These are phyloP conservation scores for Pollicipes pollicipes DNA, from an alignment of 1,140 invertebrate species.

Conservation along the genomic window DNA sequence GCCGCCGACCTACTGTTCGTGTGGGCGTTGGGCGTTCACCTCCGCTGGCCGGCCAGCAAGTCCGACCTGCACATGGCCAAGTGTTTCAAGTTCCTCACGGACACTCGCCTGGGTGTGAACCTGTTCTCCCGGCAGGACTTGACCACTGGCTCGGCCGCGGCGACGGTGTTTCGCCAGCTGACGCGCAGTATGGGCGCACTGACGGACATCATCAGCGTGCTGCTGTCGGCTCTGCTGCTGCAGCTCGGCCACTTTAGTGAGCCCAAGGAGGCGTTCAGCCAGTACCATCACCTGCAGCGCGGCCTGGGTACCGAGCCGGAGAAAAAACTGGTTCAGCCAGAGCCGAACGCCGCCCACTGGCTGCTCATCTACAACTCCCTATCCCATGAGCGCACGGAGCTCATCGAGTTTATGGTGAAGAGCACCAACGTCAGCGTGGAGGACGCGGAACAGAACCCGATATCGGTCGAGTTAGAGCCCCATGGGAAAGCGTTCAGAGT, in stretches of 20 bases:
- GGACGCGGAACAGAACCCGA: slow-evolving; percentile 37
- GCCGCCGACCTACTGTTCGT: slow-evolving; percentile 77
- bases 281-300: background rate
- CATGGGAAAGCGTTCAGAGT: slow-evolving; percentile 49
- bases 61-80: slow-evolving; percentile 41
- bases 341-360: slow-evolving; percentile 22
- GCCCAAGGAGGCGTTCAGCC: background rate
- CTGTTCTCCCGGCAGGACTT: background rate
- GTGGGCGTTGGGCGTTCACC: slow-evolving; percentile 52
- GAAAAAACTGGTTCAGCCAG: slow-evolving; percentile 34
- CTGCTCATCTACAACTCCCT: slow-evolving; percentile 65
- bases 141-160: too few species aligned
- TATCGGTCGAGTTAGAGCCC: slow-evolving; percentile 56
- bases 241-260: background rate
- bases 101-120: slow-evolving; percentile 44
- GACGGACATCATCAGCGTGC: background rate
- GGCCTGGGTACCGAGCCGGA: slow-evolving; percentile 29
- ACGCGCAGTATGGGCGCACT: background rate
- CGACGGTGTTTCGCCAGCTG: background rate
- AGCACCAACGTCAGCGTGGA: slow-evolving; percentile 49
- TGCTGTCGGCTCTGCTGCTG: background rate
- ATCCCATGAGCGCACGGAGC: slow-evolving; percentile 49
- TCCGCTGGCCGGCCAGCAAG: slow-evolving; percentile 27
- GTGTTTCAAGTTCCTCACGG: slow-evolving; percentile 60
- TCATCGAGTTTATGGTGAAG: slow-evolving; percentile 49